Conservation (phyloP, 2,888 invertebrate genomes). For the Steinernema hermaphroditum region DNA sequence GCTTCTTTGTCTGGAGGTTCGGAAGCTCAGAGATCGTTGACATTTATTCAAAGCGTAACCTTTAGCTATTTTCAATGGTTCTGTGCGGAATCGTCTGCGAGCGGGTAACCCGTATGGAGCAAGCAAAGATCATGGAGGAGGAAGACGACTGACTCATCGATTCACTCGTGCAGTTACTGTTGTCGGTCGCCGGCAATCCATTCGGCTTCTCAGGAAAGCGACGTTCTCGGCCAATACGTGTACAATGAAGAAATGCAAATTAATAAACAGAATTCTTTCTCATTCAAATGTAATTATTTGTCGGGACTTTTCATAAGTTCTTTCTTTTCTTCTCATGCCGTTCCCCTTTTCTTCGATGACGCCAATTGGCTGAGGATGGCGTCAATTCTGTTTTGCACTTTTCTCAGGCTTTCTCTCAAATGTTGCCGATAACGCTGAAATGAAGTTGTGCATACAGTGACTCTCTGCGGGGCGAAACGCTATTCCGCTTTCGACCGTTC, state of each 20-base stretch:
- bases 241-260: slow-evolving; percentile 13
- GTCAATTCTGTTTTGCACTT: slow-evolving; percentile 13
- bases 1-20: slow-evolving; percentile 25
- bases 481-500: too few species aligned
- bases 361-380: slow-evolving; percentile 11
- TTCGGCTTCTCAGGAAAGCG: slow-evolving; percentile 4
- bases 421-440: slow-evolving; percentile 21
- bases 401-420: background rate
- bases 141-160: background rate
- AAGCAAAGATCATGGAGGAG: slow-evolving; percentile 27
- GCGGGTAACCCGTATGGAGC: slow-evolving; percentile 28
- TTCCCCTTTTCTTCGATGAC: background rate
- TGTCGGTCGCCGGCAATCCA: background rate
- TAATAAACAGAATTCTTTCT: slow-evolving; percentile 22
- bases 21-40: background rate
- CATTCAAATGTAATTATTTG: background rate
- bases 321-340: background rate
- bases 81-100: slow-evolving; percentile 25
- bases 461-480: too few species aligned
- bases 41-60: background rate
- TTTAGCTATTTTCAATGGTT: slow-evolving; percentile 23
- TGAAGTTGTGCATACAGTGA: background rate
- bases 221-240: slow-evolving; percentile 20
- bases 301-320: background rate
- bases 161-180: background rate